Base-by-base conservation (phyloP, 1,140 invertebrate species). In the Pectinophora gossypiella region DNA sequence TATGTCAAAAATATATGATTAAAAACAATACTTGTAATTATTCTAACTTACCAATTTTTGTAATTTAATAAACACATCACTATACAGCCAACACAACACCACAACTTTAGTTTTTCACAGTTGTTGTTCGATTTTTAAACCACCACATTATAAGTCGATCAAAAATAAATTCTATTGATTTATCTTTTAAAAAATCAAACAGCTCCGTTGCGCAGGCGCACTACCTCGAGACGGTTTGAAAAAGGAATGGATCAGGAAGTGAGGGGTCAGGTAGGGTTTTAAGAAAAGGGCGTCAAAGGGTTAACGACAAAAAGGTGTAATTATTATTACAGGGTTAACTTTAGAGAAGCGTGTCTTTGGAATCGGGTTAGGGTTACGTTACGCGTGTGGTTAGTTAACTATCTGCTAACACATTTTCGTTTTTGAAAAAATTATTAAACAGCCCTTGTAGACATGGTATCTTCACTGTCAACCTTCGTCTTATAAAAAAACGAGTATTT, bases 251-350 rank as follows among this genome's bases (percentile, higher is more conserved):
- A 76, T 74, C 68, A 80, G 78, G 77, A 80, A 82, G 68, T 74
- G 60, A 73, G 59, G 67, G 78, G 78, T 85, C 82, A 84, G 82
- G 82, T 85, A 83, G 65, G 62, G 67, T 66, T 53, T 63, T 74
- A 76, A 81, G 79, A 80, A 81, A 78, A 81, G 54, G 61, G 72
- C 72, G 79, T 72, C 64, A 75, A 82, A 76, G 79, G 82, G 82
- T 85, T 85, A 85, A 77, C 67, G 44, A 79, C 75, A 78, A 85
- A 69, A 84, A 85, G 68, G 70, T 72, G 59, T 76, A 74, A 78
- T 85, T 84, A 85, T 83, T 83, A 80, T 78, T 80, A 75, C 19
- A 71, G 70, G 73, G 76, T 76, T 78, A 80, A 76, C 10, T 15
- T 15, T 40, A 6, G 16, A 40, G 63, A 68, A 50, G 54, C 36